Evolutionary conservation across 2,888 invertebrate genomes (phyloP).

Genomic region (Hypsopygia costalis): DNA sequence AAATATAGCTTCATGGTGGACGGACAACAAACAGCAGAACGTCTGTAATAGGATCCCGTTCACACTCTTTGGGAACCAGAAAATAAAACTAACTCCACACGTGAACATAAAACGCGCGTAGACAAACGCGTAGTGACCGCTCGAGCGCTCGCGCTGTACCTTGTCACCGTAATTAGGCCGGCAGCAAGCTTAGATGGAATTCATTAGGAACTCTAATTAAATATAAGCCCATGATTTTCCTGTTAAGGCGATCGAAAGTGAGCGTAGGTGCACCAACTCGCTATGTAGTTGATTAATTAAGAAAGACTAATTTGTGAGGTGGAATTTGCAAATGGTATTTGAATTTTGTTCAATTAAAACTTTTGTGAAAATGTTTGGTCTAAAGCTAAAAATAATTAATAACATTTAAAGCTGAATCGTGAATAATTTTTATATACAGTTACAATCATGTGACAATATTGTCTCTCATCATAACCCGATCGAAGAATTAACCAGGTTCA

Average conservation of each 20-base stretch:
- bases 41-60: no score
- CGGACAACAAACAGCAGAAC: no score
- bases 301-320: constrained; percentile 4
- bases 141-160: not conserved
- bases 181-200: constrained; percentile 5
- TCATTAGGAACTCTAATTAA: constrained; percentile 11
- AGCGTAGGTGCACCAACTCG: not conserved
- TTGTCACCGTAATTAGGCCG: constrained; percentile 7
- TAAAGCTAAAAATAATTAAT: no score
- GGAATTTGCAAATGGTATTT: not conserved
- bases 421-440: no score
- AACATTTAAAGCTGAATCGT: no score
- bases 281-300: constrained; percentile 6
- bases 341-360: not conserved
- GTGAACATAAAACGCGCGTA: not conserved
- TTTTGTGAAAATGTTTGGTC: not conserved
- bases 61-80: no score
- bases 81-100: not conserved
- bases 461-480: no score
- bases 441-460: no score
- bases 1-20: no score
- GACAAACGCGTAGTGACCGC: not conserved
- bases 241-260: constrained; percentile 7
- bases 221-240: constrained; percentile 10
- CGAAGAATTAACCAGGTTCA: no score